Evolutionary conservation across 2,888 invertebrate species (phyloP), one percentile per base, ranked within the genome.

Genomic region (Amphipyra berbera): DNA sequence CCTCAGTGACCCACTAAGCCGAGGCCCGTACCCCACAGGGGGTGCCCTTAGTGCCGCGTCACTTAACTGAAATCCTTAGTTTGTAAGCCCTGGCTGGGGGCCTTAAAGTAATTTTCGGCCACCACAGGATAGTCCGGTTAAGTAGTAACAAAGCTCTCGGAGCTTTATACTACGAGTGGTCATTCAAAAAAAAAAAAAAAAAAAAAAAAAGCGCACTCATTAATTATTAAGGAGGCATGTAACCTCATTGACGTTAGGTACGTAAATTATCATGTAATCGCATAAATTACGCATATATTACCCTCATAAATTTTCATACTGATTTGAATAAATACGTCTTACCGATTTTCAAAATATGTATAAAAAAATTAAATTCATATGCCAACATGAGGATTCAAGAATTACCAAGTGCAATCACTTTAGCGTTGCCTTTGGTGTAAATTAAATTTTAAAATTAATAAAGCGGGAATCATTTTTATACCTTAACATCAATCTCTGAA

Each of bases 401-500:
- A 52, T 33, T 27, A 38, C 21, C 14, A 61, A 69, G 14, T 30
- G 1, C 37, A 14, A 21, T 37, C 27, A 42, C 6, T 44, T 21
- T 12, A 1, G n/a, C n/a, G 44, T 47, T 33, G 45, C 14, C 9
- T 62, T 52, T 49, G 12, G n/a, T 38, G 33, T 38, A 44, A 41
- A 42, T 45, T 40, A 47, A 47, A 54, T 50, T 72, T 21, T 30
- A 69, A 61, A 61, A 60, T 66, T 66, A 69, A 68, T 74, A 65
- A 72, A 66, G 30, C 49, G 40, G 21, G 53, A 70, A 75, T 76
- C 63, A 79, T 81, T 79, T 83, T 82, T 73, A 64, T 70, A 66
- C 66, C 62, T 75, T 67, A 70, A 76, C 79, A 86, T 81, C 82
- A 86, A 86, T 86, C 83, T 79, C 77, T 61, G 67, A 81, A 79